Base-by-base conservation (phyloP, 2,888 invertebrate genomes). In the Plagiodera versicolora region DNA sequence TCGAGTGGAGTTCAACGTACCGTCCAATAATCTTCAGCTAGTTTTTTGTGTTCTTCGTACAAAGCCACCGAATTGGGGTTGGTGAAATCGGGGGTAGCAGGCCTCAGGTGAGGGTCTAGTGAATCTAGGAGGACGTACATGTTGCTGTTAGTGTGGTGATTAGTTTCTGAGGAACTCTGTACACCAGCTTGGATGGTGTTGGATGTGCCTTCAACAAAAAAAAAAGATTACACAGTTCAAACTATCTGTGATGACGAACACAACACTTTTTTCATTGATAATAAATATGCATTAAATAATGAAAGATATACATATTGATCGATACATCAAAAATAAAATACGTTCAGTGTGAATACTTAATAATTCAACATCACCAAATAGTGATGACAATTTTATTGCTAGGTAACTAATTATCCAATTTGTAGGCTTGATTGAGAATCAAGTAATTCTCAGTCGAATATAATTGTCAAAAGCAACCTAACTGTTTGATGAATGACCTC, bases 11-110 rank as follows among this genome's bases (percentile, higher is more conserved):
- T 30, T 19, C 24, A 9, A 60, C 52, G 67, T 70, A 93, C 91
- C 80, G 90, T 90, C 60, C 95, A 85, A 81, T 93, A 95, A 80
- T 95, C 92, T 79, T 93, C 89, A 59, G 94, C 94, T 69, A 95
- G 81, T 81, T 92, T 85, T 75, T 91, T 92, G 77, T 96, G 95
- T 73, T 95, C 92, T 68, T 94, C 89, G 77, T 91, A 96, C 73
- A 96, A 91, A 67, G 89, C 84, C 78, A 91, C 86, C 55, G 95
- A 96, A 78, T 91, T 87, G 16, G 88, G 86, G 74, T 87, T 87
- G 72, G 83, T 85, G 70, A 87, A 85, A 81, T 93, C 91, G 14
- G 96, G 95, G 39, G 91, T 89, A 68, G 91, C 87, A 1, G 97
- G 96, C 71, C 92, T 85, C 58, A 94, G 81, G 74, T 92, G 90